Evolutionary conservation across 2,888 invertebrate genomes (phyloP).

Genomic region (Calameuta filiformis): DNA sequence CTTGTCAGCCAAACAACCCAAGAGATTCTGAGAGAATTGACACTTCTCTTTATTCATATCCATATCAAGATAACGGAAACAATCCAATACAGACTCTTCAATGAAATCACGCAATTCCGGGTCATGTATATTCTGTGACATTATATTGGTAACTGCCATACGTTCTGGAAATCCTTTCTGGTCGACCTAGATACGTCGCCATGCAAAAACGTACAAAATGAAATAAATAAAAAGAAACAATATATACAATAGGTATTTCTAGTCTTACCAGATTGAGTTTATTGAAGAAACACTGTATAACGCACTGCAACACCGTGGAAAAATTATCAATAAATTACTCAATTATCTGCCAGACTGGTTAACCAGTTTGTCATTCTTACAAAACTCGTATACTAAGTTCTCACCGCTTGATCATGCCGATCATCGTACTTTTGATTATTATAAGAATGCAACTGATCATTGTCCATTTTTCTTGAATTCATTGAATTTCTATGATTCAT

Average conservation of each 20-base stretch:
- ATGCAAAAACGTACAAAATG: slow-evolving; percentile 37
- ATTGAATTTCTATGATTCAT: neutral
- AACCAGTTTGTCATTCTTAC: neutral
- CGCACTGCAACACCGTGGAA: slow-evolving; percentile 63
- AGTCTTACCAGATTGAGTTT: slow-evolving; percentile 75
- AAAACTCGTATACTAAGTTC: slow-evolving; percentile 18
- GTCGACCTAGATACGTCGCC: slow-evolving; percentile 67
- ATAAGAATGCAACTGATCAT: neutral
- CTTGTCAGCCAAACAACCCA: slow-evolving; percentile 77
- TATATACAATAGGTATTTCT: neutral
- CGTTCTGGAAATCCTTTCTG: slow-evolving; percentile 75
- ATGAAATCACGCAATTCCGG: slow-evolving; percentile 76
- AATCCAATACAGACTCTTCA: slow-evolving; percentile 77
- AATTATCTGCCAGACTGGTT: neutral
- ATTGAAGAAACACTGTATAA: slow-evolving; percentile 77
- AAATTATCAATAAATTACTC: neutral
- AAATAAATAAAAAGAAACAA: neutral
- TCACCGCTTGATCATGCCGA: slow-evolving; percentile 34
- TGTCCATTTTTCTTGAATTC: neutral
- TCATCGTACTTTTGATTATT: slow-evolving; percentile 21
- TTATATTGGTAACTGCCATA: slow-evolving; percentile 71
- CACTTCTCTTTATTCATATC: slow-evolving; percentile 70
- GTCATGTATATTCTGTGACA: slow-evolving; percentile 74
- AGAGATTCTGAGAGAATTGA: slow-evolving; percentile 73
- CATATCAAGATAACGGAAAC: slow-evolving; percentile 73